Evolutionary conservation across 2,888 invertebrate genomes (phyloP).

Genomic region (Craniophora ligustri): DNA sequence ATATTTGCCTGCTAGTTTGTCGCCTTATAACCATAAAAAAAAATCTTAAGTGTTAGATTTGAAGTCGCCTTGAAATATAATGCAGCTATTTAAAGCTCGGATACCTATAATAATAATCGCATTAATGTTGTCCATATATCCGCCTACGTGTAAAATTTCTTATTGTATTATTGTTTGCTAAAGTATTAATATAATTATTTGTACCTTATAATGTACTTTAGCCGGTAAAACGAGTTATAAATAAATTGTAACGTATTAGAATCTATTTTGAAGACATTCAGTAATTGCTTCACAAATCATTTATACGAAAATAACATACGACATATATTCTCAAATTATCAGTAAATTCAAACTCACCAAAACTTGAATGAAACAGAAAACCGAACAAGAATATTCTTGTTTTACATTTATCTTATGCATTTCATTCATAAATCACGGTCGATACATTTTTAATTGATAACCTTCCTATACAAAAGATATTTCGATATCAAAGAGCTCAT

Average conservation of each 20-base stretch:
- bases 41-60: no score
- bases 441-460: slow-evolving; percentile 53
- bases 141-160: no score
- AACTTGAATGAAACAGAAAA: slow-evolving; percentile 20
- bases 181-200: not conserved
- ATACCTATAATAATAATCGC: no score
- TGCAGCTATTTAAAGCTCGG: no score
- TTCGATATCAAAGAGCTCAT: slow-evolving; percentile 51
- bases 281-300: not conserved
- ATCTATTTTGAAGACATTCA: not conserved
- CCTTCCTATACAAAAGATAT: slow-evolving; percentile 43
- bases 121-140: no score
- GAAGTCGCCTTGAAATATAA: no score
- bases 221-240: not conserved
- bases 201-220: not conserved
- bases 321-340: slow-evolving; percentile 8
- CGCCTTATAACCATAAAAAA: no score
- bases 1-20: no score
- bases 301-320: not conserved
- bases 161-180: not conserved
- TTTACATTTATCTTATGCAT: slow-evolving; percentile 35
- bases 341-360: slow-evolving; percentile 3
- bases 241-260: not conserved
- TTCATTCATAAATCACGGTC: slow-evolving; percentile 43
- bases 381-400: slow-evolving; percentile 32